Percentiles rank a stretch among this genome's conserved stretches.
Evolutionary conservation across 2,113 vertebrate genomes (phyloP).

Genomic region (Athene noctua): DNA sequence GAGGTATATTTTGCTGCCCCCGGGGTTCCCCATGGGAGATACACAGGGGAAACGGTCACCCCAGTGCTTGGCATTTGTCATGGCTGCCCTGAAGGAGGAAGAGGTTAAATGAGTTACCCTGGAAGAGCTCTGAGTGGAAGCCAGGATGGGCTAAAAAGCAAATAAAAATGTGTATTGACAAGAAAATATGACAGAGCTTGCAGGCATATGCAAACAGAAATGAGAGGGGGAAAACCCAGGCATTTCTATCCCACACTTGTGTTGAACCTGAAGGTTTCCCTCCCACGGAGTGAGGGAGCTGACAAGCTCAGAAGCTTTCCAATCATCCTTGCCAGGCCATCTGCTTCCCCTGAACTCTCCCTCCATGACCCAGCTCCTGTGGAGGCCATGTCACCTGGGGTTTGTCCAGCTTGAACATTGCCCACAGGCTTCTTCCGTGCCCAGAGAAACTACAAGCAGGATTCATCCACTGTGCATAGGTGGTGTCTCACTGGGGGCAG

Average conservation of each 20-base stretch:
- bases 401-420: background rate
- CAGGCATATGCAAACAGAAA: background rate
- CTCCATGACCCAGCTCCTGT: background rate
- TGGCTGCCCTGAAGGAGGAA: background rate
- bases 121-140: background rate
- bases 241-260: background rate
- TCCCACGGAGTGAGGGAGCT: accelerated
- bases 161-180: background rate
- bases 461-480: background rate
- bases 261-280: background rate
- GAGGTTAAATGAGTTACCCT: background rate
- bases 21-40: background rate
- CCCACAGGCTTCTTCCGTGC: background rate
- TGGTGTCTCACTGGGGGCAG: background rate
- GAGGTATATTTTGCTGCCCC: background rate
- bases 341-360: background rate
- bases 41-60: accelerated
- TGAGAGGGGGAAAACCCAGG: background rate
- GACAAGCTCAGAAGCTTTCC: background rate
- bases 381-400: background rate
- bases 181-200: background rate
- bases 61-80: background rate
- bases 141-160: background rate
- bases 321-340: background rate
- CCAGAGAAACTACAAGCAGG: background rate